Base-by-base conservation (phyloP, 64 coral and sea anemone genomes). In the Montipora capricornis region DNA sequence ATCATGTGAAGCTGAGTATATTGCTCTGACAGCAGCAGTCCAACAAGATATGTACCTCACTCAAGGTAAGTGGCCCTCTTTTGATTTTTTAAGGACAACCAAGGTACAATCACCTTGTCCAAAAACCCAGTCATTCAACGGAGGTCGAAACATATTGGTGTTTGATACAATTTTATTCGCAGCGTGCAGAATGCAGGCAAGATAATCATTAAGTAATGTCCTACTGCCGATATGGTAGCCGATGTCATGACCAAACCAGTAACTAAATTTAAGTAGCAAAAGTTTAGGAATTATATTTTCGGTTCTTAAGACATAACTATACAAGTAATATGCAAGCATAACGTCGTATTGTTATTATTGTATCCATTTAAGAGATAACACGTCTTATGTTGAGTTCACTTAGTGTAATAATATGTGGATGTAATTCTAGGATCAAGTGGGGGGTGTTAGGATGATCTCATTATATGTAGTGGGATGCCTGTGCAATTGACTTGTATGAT, bases 1-100 rank as follows among this genome's bases (percentile, higher is more conserved):
- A 24, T 24, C 24, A 26, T 94, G 83, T 94, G 92, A 94, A 73
- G 85, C 93, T 22, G 93, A 94, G 79, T 94, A 94, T 46, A 90
- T 84, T 90, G 68, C 78, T n/a, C n/a, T 90, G 8, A 68, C 87
- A 83, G 78, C 69, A 14, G 17, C 93, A 76, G 87, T 64, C 3
- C 92, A 89, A 24, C 87, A 90, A 15, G 55, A 49, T 11, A n/a
- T 90, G 15, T 83, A 89, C 68, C 93, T 76, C 44, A 53, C 49
- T 15, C 87, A 94, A 67, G 22, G 73, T 74, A 58, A 19, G 15
- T 73, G 47, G 55, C 57, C 71, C 81, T 11, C 57, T 79, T 74
- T 51, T 52, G 5, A 87, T 87, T n/a, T 78, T 64, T 93, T 24
- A 74, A 87, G 57, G 82, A 93, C 87, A 93, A 93, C 45, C 60